phyloP scores from a whole-genome alignment of 2,113 vertebrate genomes.

The Laticauda laticaudata region DNA sequence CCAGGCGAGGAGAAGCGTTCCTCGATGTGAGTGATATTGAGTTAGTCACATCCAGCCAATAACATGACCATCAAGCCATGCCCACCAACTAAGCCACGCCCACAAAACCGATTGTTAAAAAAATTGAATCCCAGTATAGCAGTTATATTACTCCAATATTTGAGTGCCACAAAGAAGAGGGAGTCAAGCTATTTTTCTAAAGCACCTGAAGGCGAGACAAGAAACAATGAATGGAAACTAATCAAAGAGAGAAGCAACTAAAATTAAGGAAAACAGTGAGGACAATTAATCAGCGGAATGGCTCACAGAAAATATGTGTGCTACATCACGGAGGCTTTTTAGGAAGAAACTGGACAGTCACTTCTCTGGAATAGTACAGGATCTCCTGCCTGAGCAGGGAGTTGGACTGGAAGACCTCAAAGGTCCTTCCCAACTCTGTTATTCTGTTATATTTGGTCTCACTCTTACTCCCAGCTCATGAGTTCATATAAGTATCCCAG shows the following conservation, averaged over 20 bases:
- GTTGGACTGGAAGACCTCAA: background rate
- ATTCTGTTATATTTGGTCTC: background rate
- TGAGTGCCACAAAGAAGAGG: background rate
- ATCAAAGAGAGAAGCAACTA: background rate
- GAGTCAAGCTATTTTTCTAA: background rate
- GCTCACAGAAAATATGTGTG: background rate
- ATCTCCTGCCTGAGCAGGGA: background rate
- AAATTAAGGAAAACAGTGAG: background rate
- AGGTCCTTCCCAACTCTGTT: background rate
- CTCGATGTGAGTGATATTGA: no score
- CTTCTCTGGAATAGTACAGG: background rate
- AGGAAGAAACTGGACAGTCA: no score
- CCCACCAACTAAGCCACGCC: no score
- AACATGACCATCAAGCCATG: no score
- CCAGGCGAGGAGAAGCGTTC: no score
- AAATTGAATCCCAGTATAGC: background rate
- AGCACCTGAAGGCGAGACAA: background rate
- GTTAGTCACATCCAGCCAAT: no score
- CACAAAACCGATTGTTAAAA: no score
- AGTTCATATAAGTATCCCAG: background rate
- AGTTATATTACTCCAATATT: background rate
- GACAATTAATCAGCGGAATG: background rate
- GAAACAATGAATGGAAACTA: background rate
- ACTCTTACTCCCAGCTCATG: background rate
- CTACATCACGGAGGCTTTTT: background rate